A percentile compares a stretch with the other conserved stretches of the same genome.
These are phyloP conservation scores for Harpalus rubripes DNA, from an alignment of 2,888 invertebrate genomes.

Conservation along the genomic window DNA sequence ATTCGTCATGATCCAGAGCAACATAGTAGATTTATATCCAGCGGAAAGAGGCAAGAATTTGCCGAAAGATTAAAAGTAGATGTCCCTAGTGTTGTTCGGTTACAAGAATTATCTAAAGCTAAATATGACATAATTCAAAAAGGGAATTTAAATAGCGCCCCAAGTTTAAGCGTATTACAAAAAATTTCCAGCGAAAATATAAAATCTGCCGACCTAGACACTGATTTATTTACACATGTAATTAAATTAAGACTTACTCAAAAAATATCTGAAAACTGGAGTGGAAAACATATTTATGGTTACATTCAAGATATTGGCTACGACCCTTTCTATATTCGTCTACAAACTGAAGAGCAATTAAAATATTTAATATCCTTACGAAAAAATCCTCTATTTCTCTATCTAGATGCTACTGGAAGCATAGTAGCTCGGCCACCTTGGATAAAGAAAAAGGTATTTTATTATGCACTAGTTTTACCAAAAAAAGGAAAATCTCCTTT, in stretches of 20 bases:
- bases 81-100: conserved; percentile 1
- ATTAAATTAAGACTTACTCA: background rate
- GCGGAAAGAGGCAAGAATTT: too few relatives aligned
- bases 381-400: conserved; percentile 27
- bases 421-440: background rate
- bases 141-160: conserved; percentile 21
- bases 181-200: conserved; percentile 32
- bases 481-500: conserved; percentile 15
- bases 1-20: too few relatives aligned
- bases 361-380: background rate
- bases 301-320: conserved; percentile 20
- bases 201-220: background rate
- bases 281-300: conserved; percentile 4
- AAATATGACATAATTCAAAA: background rate
- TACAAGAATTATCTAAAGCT: background rate
- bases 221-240: background rate
- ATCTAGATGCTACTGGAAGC: conserved; percentile 44
- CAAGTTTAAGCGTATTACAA: conserved; percentile 10
- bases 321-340: background rate
- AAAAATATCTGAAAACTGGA: background rate
- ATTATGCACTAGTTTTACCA: conserved; percentile 18
- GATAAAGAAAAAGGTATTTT: conserved; percentile 19
- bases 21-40: too few relatives aligned
- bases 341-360: conserved; percentile 4
- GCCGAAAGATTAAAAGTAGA: conserved; percentile 5